Evolutionary conservation across 1,140 invertebrate species (phyloP).

Genomic region (Drosophila triauraria): DNA sequence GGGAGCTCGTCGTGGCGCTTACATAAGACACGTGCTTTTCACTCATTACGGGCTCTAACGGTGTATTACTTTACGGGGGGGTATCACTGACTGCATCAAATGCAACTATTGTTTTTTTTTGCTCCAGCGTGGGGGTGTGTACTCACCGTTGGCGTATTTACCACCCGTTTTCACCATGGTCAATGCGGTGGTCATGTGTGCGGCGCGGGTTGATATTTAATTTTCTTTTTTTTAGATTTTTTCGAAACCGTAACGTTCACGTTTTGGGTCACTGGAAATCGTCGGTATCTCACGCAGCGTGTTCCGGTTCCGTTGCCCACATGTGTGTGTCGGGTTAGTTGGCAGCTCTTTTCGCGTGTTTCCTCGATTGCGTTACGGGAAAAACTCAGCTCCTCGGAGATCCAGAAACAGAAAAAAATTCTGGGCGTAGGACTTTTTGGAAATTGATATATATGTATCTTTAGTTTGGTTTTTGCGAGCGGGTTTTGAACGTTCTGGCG

Average conservation of each 20-base stretch:
- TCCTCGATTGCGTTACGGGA: conserved; percentile 12
- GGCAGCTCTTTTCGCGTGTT: conserved; percentile 33
- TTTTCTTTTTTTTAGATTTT: conserved; percentile 3
- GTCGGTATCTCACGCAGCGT: conserved; percentile 60
- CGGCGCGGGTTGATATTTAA: conserved; percentile 54
- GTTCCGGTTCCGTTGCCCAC: conserved; percentile 67
- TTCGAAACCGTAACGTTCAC: conserved; percentile 25
- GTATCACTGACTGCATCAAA: neutral
- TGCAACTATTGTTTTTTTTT: neutral
- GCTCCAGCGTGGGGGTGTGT: neutral
- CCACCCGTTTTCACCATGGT: conserved; percentile 78
- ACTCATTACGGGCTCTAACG: neutral
- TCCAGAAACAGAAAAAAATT: conserved; percentile 14
- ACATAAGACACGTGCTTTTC: conserved; percentile 61
- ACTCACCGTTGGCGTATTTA: conserved; percentile 78
- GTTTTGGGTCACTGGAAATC: conserved; percentile 54
- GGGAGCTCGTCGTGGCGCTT: conserved; percentile 42
- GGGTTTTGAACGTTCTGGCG: conserved; percentile 68
- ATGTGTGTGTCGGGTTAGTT: conserved; percentile 39
- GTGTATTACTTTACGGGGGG: neutral
- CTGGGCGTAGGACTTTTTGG: conserved; percentile 30
- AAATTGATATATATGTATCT: conserved; percentile 8
- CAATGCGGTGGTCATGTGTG: conserved; percentile 75
- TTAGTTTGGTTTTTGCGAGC: conserved; percentile 19
- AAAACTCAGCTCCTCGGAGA: neutral